These are phyloP conservation scores for Drosophila hamatofila DNA, from an alignment of 2,888 invertebrate genomes.

Conservation along the genomic window DNA sequence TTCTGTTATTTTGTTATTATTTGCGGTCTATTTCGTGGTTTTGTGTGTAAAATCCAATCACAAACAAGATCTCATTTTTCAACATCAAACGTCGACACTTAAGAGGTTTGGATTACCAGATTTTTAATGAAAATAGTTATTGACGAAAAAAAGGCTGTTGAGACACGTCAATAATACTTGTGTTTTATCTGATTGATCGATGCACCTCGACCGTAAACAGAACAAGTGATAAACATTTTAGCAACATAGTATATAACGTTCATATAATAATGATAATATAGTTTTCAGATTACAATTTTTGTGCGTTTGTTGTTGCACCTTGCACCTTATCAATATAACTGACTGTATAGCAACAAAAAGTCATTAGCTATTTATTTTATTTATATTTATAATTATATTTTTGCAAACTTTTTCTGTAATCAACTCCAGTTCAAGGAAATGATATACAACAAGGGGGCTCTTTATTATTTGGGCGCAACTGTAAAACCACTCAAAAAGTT, in stretches of 20 bases:
- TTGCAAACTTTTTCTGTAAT: constrained; percentile 25
- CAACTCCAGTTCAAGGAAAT: constrained; percentile 8
- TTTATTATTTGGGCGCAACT: constrained; percentile 29
- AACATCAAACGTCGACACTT: constrained; percentile 10
- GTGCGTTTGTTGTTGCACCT: constrained; percentile 49
- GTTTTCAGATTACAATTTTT: constrained; percentile 41
- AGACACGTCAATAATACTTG: constrained; percentile 26
- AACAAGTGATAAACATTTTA: constrained; percentile 8
- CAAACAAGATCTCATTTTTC: constrained; percentile 36
- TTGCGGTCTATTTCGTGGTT: constrained; percentile 46
- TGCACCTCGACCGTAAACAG: constrained; percentile 11
- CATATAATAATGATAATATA: constrained; percentile 38
- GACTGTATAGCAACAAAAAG: constrained; percentile 30
- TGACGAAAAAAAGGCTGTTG: neutral
- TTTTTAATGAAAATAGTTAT: constrained; percentile 20
- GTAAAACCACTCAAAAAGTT: constrained; percentile 40
- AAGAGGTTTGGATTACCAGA: constrained; percentile 40
- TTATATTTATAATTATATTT: constrained; percentile 1
- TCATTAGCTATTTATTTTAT: constrained; percentile 2
- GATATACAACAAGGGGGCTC: neutral
- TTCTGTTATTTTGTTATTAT: constrained; percentile 30
- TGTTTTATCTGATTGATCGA: constrained; percentile 26
- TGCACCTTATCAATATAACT: constrained; percentile 44
- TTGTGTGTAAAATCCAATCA: constrained; percentile 29
- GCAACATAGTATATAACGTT: constrained; percentile 7